A percentile compares a stretch with the other conserved stretches of the same genome.
These are phyloP conservation scores for sheep (Ovis aries) DNA, from an alignment of 2,113 vertebrate species.

Conservation along the genomic window ARS-UI_Ramb_v3.0 NC_056074.1:37343501-37344000, in stretches of 20 bases:
- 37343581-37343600: background rate
- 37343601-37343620: background rate
- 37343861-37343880: background rate
- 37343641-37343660: background rate
- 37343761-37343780: background rate
- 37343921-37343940: background rate
- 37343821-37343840: background rate
- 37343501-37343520: background rate
- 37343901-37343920: background rate
- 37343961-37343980: background rate
- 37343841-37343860: background rate
- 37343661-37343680: background rate
- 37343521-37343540: conserved; percentile 40
- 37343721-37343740: background rate
- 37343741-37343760: conserved; percentile 40
- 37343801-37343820: background rate
- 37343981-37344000: background rate
- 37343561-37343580: background rate
- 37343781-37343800: conserved; percentile 35
- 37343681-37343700: background rate
- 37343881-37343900: background rate
- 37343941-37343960: background rate
- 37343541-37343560: background rate
- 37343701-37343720: background rate
- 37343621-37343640: background rate